These are phyloP conservation scores for Acleris sparsana DNA, from an alignment of 2,888 invertebrate genomes.

Conservation along the genomic window DNA sequence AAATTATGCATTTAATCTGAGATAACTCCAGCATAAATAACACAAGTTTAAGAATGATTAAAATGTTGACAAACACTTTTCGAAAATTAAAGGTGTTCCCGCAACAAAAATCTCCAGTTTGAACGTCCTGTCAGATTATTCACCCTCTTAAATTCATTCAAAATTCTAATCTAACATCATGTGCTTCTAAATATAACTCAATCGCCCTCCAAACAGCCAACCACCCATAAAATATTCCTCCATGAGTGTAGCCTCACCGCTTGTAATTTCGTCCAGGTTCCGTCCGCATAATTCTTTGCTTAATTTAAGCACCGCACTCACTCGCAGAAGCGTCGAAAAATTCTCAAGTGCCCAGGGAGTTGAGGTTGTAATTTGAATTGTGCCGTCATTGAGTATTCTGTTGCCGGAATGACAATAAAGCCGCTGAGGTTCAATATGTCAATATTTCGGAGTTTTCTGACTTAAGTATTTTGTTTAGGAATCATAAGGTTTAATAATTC, in stretches of 20 bases:
- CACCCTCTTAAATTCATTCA: neutral
- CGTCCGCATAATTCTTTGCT: conserved; percentile 28
- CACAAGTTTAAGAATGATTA: no score
- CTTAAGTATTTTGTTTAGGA: no score
- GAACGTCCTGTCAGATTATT: no score
- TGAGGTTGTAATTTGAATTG: conserved; percentile 9
- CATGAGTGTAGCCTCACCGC: neutral
- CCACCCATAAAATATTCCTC: neutral
- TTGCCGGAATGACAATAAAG: conserved; percentile 6
- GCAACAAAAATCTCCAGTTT: no score
- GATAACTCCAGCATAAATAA: no score
- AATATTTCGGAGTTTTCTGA: no score
- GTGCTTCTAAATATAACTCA: no score
- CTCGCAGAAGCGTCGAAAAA: conserved; percentile 17
- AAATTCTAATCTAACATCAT: neutral
- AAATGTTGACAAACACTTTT: no score
- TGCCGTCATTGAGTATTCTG: conserved; percentile 13
- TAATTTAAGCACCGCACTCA: conserved; percentile 27
- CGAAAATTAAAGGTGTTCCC: no score
- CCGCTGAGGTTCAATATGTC: neutral
- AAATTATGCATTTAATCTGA: no score
- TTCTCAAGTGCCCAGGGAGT: conserved; percentile 11
- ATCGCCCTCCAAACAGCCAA: neutral
- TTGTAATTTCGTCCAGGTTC: conserved; percentile 26
- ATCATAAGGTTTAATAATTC: no score